These are phyloP conservation scores for Isurus oxyrinchus DNA, from an alignment of 2,113 vertebrate species.

Conservation along the genomic window DNA sequence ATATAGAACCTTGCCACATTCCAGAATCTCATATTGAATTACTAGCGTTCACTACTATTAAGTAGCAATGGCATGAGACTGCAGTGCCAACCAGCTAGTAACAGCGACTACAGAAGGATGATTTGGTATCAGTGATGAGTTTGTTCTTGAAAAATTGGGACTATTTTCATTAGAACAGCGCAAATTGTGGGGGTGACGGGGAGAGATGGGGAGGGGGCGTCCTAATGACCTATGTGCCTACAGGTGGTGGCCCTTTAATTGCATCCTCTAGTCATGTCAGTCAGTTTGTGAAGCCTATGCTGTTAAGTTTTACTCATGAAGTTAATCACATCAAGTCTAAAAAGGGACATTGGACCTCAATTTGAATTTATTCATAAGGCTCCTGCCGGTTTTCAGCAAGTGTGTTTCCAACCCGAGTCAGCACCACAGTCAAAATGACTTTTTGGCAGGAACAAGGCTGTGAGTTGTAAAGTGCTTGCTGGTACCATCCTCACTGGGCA, in stretches of 20 bases:
- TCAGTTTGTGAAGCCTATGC: not conserved
- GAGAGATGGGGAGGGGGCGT: no score
- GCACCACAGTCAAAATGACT: no score
- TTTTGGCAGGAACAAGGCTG: no score
- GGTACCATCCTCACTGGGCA: no score
- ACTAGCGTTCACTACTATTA: not conserved
- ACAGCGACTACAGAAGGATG: not conserved
- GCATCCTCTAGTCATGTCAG: not conserved
- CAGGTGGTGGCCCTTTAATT: not conserved
- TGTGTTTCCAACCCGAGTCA: no score
- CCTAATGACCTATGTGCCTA: not conserved
- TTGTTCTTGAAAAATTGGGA: not conserved
- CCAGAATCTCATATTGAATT: not conserved
- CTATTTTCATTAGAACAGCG: not conserved
- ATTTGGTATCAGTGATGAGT: not conserved
- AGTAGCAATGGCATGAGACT: not conserved
- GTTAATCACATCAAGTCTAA: no score
- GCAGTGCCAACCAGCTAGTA: not conserved
- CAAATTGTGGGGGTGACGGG: not conserved
- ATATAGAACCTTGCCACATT: not conserved
- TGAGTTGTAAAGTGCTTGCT: no score
- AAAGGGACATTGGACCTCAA: no score
- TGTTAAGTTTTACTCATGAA: no score
- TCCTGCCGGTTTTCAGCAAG: no score
- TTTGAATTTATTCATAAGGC: no score